Conservation (phyloP, 2,113 vertebrate genomes). For the Urocitellus parryii region DNA sequence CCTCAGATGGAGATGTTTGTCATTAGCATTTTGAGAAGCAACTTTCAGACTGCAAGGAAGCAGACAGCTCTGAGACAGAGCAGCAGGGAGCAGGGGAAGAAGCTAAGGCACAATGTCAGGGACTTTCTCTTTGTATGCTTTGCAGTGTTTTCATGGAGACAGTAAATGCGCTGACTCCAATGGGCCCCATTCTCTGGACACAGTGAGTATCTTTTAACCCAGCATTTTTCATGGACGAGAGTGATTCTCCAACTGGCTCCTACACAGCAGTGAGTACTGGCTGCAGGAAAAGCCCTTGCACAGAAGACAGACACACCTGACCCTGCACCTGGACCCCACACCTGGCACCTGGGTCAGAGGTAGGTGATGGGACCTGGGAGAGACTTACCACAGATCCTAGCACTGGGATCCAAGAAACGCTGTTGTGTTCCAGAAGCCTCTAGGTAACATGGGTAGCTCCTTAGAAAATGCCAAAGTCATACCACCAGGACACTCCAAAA, state of each 20-base stretch:
- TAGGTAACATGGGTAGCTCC: not conserved
- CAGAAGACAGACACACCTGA: not conserved
- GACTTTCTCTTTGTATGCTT: not conserved
- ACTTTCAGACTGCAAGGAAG: not conserved
- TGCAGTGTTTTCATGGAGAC: not conserved
- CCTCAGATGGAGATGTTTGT: slow-evolving; percentile 41
- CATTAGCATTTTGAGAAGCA: slow-evolving; percentile 26
- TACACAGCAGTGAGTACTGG: not conserved
- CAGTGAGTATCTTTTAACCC: accelerated
- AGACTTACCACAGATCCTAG: not conserved
- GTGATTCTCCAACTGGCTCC: not conserved
- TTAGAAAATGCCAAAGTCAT: not conserved
- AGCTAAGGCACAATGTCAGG: not conserved
- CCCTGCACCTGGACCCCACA: not conserved
- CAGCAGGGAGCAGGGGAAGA: accelerated
- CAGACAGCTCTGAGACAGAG: not conserved
- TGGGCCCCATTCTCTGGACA: not conserved
- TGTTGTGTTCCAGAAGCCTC: not conserved
- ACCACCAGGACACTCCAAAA: not conserved
- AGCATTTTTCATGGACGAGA: not conserved
- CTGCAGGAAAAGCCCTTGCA: not conserved
- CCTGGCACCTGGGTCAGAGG: not conserved
- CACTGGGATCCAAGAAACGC: not conserved
- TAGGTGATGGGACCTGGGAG: not conserved
- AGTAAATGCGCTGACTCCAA: not conserved